Evolutionary conservation across 1,140 invertebrate species (phyloP).

Genomic region (Megathymus violae): DNA sequence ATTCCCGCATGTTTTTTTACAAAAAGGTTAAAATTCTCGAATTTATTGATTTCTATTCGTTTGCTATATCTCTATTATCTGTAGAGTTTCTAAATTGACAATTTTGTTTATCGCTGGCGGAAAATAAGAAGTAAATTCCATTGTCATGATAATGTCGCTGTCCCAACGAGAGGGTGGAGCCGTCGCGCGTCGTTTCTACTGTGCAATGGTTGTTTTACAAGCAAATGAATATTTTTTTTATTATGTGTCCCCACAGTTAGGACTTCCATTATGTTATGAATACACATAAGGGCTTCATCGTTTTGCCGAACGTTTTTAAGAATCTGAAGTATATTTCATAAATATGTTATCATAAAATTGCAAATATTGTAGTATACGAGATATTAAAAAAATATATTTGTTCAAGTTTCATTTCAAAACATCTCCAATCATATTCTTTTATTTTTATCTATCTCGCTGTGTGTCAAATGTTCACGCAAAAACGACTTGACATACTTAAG

Average conservation of each 20-base stretch:
- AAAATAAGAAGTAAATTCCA: conserved; percentile 2
- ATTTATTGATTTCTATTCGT: too few species aligned
- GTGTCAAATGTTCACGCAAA: too few species aligned
- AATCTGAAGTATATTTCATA: too few species aligned
- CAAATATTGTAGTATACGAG: too few species aligned
- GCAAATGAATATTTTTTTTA: conserved; percentile 34
- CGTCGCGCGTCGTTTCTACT: neutral
- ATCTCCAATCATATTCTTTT: too few species aligned
- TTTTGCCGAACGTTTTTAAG: conserved; percentile 1
- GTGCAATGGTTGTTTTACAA: conserved; percentile 38
- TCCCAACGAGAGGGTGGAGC: conserved; percentile 20
- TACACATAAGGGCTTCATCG: conserved; percentile 29
- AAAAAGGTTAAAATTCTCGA: too few species aligned
- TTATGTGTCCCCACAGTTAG: conserved; percentile 20
- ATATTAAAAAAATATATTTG: too few species aligned
- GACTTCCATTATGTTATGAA: conserved; percentile 23
- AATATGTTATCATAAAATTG: too few species aligned
- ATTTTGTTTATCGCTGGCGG: conserved; percentile 12
- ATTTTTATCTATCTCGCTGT: too few species aligned
- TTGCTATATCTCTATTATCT: neutral
- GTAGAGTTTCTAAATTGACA: conserved; percentile 27
- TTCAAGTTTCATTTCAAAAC: too few species aligned
- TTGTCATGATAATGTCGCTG: conserved; percentile 30
- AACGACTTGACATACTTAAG: too few species aligned
- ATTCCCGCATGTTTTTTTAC: too few species aligned